Evolutionary conservation across 1,140 invertebrate species (phyloP).

Genomic region (Wasmannia auropunctata): DNA sequence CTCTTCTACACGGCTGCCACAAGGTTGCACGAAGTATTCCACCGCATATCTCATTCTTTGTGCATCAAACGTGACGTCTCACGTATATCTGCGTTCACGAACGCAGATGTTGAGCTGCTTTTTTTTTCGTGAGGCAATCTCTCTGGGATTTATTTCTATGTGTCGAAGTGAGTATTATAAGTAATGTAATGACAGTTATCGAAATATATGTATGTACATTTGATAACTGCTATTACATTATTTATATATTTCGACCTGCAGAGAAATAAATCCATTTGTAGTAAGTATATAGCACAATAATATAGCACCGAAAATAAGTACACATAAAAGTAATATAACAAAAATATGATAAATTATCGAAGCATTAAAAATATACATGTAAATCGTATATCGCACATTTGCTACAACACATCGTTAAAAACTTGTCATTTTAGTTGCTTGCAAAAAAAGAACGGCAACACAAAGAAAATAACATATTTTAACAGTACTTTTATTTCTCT

Average conservation of each 20-base stretch:
- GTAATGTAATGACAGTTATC: not conserved
- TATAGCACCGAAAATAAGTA: not conserved
- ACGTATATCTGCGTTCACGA: conserved; percentile 13
- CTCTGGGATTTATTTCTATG: not conserved
- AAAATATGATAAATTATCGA: not conserved
- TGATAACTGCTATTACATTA: not conserved
- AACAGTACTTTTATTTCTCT: no score
- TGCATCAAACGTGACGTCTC: conserved; percentile 35
- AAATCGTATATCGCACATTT: no score
- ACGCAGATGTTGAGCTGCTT: not conserved
- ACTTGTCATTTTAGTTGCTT: no score
- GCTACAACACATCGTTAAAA: no score
- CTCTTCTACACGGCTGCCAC: not conserved
- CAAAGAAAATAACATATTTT: no score
- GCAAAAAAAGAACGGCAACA: no score
- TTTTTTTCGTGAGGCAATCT: not conserved
- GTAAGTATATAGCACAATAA: not conserved
- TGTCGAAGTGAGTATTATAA: not conserved
- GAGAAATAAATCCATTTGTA: not conserved
- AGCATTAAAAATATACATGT: not conserved
- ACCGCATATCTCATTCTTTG: conserved; percentile 12
- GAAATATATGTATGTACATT: not conserved
- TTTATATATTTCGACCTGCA: not conserved
- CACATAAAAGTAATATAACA: not conserved
- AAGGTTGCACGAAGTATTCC: conserved; percentile 23